Conservation (phyloP, 2,797 vertebrate genomes). For the Oryzias dopingdopingensis region DNA sequence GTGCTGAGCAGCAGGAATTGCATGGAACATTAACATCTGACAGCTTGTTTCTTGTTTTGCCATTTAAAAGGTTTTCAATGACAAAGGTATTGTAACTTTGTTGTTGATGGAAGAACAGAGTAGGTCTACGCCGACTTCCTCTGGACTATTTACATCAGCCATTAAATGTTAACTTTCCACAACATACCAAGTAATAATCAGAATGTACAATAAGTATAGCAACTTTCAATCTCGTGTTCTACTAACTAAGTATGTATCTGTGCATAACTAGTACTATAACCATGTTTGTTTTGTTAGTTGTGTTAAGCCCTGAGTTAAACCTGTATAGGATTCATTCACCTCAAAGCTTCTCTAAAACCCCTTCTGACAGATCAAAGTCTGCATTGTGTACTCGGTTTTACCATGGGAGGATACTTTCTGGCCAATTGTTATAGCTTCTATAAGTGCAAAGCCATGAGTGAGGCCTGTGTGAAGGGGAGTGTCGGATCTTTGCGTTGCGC, state of each 20-base stretch:
- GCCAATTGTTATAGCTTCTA: slow-evolving; percentile 51
- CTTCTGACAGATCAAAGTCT: slow-evolving; percentile 56
- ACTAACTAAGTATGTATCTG: slow-evolving; percentile 2
- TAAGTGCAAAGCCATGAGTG: slow-evolving; percentile 52
- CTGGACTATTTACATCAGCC: too few relatives aligned
- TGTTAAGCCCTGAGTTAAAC: slow-evolving; percentile 28
- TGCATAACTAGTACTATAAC: slow-evolving; percentile 18
- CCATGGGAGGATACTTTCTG: slow-evolving; percentile 34
- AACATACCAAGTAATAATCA: too few relatives aligned
- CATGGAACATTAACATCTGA: slow-evolving; percentile 36
- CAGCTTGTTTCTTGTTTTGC: slow-evolving; percentile 21
- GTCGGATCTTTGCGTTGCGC: slow-evolving; percentile 23
- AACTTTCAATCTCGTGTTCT: not conserved
- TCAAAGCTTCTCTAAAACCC: slow-evolving; percentile 34
- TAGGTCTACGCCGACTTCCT: not conserved
- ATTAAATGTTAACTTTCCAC: too few relatives aligned
- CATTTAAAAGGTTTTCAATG: slow-evolving; percentile 48
- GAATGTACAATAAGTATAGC: not conserved
- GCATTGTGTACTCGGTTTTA: slow-evolving; percentile 55
- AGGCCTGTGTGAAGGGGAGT: slow-evolving; percentile 41
- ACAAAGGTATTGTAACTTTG: slow-evolving; percentile 40
- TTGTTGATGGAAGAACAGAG: slow-evolving; percentile 25
- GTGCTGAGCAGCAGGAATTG: slow-evolving; percentile 1
- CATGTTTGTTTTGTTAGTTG: slow-evolving; percentile 31
- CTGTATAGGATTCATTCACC: slow-evolving; percentile 46